Percentiles rank a stretch among this genome's conserved stretches.
Conservation (phyloP, 2,797 vertebrate species). For the Lutjanus campechanus region DNA sequence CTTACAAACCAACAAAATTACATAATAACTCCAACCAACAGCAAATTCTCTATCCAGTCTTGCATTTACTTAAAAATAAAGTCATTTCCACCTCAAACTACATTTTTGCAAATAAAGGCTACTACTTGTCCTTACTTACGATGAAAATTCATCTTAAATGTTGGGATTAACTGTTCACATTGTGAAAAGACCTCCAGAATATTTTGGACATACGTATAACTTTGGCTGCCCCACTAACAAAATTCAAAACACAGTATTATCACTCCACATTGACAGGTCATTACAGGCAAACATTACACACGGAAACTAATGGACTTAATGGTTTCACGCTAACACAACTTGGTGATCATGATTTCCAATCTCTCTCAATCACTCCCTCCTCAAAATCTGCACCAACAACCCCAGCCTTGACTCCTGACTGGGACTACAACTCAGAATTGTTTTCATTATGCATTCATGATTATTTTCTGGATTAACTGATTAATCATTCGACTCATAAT, state of each 20-base stretch:
- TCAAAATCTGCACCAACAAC: neutral
- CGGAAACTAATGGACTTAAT: neutral
- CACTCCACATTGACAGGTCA: neutral
- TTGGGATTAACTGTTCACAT: neutral
- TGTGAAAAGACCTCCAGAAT: neutral
- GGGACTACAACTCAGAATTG: no score
- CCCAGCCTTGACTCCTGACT: neutral
- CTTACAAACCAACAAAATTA: slow-evolving; percentile 1
- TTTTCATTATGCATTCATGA: no score
- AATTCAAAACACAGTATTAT: neutral
- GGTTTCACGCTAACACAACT: neutral
- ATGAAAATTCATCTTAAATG: neutral
- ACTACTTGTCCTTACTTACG: neutral
- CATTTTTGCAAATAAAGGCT: neutral
- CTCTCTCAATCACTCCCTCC: neutral
- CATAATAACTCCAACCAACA: neutral
- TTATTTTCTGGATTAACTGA: no score
- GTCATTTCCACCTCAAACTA: neutral
- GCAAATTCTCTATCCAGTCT: slow-evolving; percentile 10
- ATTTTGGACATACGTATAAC: neutral
- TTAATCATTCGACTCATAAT: no score
- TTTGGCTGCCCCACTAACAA: neutral
- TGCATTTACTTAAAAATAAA: slow-evolving; percentile 22
- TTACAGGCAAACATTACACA: neutral
- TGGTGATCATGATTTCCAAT: neutral